These are phyloP conservation scores for Heliconius aoede DNA, from an alignment of 2,888 invertebrate genomes.

Conservation along the genomic window DNA sequence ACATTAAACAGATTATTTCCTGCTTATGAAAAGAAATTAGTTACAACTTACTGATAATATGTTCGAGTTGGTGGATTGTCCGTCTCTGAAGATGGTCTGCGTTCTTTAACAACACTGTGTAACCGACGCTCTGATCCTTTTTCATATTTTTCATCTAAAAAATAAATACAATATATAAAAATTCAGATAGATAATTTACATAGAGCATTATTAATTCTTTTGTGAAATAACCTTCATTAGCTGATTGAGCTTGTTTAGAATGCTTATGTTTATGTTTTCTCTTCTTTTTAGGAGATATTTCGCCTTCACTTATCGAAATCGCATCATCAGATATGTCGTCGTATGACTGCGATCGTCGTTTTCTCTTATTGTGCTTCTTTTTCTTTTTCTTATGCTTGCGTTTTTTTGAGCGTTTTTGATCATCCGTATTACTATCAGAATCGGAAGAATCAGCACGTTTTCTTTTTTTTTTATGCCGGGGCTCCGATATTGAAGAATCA, in stretches of 20 bases:
- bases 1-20: background rate
- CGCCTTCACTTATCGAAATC: conserved; percentile 70
- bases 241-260: conserved; percentile 64
- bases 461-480: conserved; percentile 76
- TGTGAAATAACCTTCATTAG: conserved; percentile 62
- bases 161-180: conserved; percentile 12
- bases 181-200: background rate
- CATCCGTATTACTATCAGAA: conserved; percentile 74
- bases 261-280: conserved; percentile 76
- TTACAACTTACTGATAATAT: conserved; percentile 73
- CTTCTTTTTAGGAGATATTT: conserved; percentile 73
- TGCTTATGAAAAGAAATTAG: background rate
- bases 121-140: conserved; percentile 61
- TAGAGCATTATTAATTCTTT: conserved; percentile 22
- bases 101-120: conserved; percentile 77
- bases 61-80: conserved; percentile 67
- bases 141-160: conserved; percentile 56
- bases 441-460: conserved; percentile 75
- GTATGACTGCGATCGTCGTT: conserved; percentile 67
- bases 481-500: conserved; percentile 69
- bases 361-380: conserved; percentile 79
- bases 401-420: conserved; percentile 73
- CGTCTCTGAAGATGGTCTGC: conserved; percentile 66
- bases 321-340: conserved; percentile 63
- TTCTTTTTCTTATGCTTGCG: conserved; percentile 82